Conservation (phyloP, 2,113 vertebrate genomes). For the Piprites chloris region DNA sequence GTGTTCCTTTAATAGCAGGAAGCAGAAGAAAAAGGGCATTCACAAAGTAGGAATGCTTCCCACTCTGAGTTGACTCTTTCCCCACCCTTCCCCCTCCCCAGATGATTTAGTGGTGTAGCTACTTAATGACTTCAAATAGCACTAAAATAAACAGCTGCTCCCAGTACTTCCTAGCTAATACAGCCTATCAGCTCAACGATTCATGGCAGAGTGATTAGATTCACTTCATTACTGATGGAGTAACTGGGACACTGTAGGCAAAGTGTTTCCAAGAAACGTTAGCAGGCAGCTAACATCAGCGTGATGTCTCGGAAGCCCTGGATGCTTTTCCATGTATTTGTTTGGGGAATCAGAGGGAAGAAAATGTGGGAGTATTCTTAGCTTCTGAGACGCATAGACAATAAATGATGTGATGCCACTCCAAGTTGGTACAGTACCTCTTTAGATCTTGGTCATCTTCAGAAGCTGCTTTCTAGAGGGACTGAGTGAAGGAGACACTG, state of each 20-base stretch:
- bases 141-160: slow-evolving; percentile 58
- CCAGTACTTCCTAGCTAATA: slow-evolving; percentile 38
- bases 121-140: slow-evolving; percentile 23
- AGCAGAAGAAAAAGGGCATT: not conserved
- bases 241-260: not conserved
- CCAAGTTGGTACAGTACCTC: not conserved
- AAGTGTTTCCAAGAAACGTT: not conserved
- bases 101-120: slow-evolving; percentile 36
- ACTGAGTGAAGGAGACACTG: not conserved
- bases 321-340: not conserved
- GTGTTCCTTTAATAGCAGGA: not conserved
- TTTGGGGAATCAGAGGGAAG: not conserved
- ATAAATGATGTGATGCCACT: not conserved
- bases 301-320: not conserved
- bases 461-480: not conserved
- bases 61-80: not conserved
- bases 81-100: too few species aligned
- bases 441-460: not conserved
- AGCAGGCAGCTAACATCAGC: not conserved
- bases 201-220: slow-evolving; percentile 54
- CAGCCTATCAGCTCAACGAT: slow-evolving; percentile 27
- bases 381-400: not conserved
- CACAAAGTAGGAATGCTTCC: not conserved
- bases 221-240: slow-evolving; percentile 33
- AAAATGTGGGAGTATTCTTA: not conserved